These are phyloP conservation scores for Aspidiotus destructor DNA, from an alignment of 2,888 invertebrate species.

Conservation along the genomic window DNA sequence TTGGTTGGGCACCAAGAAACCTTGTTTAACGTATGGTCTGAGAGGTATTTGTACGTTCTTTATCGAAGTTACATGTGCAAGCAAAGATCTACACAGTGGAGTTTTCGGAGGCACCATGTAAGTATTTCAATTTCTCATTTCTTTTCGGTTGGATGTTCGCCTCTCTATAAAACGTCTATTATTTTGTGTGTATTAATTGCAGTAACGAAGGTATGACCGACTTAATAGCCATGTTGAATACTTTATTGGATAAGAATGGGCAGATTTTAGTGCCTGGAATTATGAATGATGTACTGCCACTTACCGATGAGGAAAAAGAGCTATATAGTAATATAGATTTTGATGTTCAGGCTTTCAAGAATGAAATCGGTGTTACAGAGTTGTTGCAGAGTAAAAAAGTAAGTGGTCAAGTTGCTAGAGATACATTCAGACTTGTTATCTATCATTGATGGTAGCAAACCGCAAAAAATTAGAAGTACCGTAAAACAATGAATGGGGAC, in stretches of 20 bases:
- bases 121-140: conserved; percentile 40
- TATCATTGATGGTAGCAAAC: background rate
- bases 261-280: conserved; percentile 74
- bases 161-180: background rate
- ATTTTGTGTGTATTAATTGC: conserved; percentile 37
- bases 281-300: conserved; percentile 57
- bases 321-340: conserved; percentile 51
- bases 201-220: conserved; percentile 83
- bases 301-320: conserved; percentile 44
- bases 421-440: background rate
- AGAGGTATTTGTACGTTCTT: conserved; percentile 87
- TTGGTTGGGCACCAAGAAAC: conserved; percentile 94
- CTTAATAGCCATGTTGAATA: conserved; percentile 72
- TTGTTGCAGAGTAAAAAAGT: conserved; percentile 38
- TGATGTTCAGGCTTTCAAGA: conserved; percentile 43
- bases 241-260: conserved; percentile 75
- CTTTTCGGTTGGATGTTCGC: background rate
- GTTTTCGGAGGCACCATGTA: conserved; percentile 89
- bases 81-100: conserved; percentile 91
- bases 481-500: too few relatives aligned
- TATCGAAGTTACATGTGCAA: conserved; percentile 76
- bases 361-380: conserved; percentile 37
- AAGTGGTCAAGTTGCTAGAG: background rate
- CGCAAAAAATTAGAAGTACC: background rate
- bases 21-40: conserved; percentile 93